Evolutionary conservation across 2,888 invertebrate species (phyloP), one percentile per base, ranked within the genome.

Genomic region (Eristalis intricaria): DNA sequence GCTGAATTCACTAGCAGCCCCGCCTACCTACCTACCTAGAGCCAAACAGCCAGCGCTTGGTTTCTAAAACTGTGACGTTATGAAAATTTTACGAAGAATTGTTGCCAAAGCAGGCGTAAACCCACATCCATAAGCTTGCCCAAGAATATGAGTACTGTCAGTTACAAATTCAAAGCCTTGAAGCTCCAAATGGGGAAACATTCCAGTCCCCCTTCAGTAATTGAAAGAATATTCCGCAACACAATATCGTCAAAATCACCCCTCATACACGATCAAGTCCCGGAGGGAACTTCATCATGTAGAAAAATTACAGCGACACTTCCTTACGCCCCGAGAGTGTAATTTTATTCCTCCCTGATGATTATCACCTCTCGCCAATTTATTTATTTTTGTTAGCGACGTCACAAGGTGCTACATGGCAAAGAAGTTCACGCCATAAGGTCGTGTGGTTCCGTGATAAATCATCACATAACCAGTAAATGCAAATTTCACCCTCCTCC

Each of bases 291-390:
- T 13, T 11, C 38, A 22, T 43, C 43, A 38, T 2, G 19, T 8
- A 8, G 66, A 81, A 85, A 85, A 85, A 81, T 85, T 81, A 77
- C 76, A 68, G 66, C 69, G 63, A 65, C 73, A 70, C 68, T 73
- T 64, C 76, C 38, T n/a, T 73, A 68, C 71, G 58, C 58, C 43
- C 1, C 43, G 13, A 5, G 43, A n/a, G n/a, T 69, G 74, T 70
- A 85, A 81, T 81, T 81, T 81, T 65, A 75, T 81, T 81, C 40
- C 56, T 63, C 68, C 74, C 50, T 58, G 70, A 78, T 58, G 56
- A 58, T 70, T 40, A 70, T 78, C 64, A 64, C 43, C 58, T 40
- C 63, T 2, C 35, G 23, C 35, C 63, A 69, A 11, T 63, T 77
- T 77, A 77, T 77, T 77, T 65, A 65, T 71, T 71, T 79, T 71